Base-by-base conservation (phyloP, 2,113 vertebrate genomes). In the Xenopus laevis region DNA sequence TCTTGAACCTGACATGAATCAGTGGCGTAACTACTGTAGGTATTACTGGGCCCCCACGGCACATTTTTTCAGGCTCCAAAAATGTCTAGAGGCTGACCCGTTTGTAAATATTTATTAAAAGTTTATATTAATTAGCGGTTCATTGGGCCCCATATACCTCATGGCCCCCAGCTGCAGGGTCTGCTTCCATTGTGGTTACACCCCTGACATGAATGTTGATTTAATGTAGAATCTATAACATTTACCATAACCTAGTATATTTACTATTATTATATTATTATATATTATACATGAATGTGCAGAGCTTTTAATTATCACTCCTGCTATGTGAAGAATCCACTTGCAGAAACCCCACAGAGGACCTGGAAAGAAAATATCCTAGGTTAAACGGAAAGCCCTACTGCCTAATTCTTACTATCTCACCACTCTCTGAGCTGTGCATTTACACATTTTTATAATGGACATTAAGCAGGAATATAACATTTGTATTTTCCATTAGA, bases 401-500 rank as follows among this genome's bases (percentile, higher is more conserved):
- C n/a, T 64, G 66, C 59, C 74, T 77, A 64, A 77, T 77, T 77
- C 66, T 70, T 13, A 21, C 18, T 55, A 33, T 44, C 53, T 77
- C 46, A 52, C 74, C 40, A 63, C 59, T 63, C 59, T 63, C 21
- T 70, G 59, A 61, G 74, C 33, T 70, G 74, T 64, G 59, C 15
- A 77, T 64, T 30, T 77, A 76, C 66, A 70, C 66, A 64, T 77
- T 77, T 77, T 69, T 77, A 70, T 77, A 77, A 77, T 70, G 74
- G 74, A 69, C 74, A 77, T 77, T 77, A 77, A 77, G 60, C 59
- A 63, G 67, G 67, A 70, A 77, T 70, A 77, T 70, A 77, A 77
- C 67, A 77, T 77, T 77, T 77, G 74, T 77, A 77, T 70, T 70
- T 77, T 77, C 74, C 74, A 77, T 77, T 77, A 77, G 74, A 70